Percentiles rank a stretch among this genome's conserved stretches.
These are phyloP conservation scores for Eugnorisma glareosa DNA, from an alignment of 2,888 invertebrate genomes.

Conservation along the genomic window DNA sequence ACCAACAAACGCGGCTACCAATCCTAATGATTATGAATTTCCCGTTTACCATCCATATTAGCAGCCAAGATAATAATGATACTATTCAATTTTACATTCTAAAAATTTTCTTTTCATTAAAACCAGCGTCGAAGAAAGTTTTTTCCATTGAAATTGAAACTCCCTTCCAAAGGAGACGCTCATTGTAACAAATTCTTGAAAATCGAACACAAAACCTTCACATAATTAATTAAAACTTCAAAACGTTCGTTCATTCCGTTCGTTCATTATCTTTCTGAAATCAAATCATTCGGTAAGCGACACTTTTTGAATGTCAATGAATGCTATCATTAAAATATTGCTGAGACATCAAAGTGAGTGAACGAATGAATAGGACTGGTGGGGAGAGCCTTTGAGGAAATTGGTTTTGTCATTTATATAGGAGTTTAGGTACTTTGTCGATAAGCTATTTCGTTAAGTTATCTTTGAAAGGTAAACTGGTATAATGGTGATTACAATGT, in stretches of 20 bases:
- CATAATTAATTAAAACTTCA: conserved; percentile 65
- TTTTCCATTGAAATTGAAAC: conserved; percentile 53
- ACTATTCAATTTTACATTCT: conserved; percentile 37
- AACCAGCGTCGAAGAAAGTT: conserved; percentile 40
- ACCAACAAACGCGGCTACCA: neutral
- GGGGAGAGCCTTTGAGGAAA: conserved; percentile 39
- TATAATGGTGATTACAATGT: conserved; percentile 8
- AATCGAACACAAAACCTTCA: conserved; percentile 52
- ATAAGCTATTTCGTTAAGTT: conserved; percentile 43
- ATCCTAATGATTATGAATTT: neutral
- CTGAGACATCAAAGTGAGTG: conserved; percentile 75
- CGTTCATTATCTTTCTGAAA: conserved; percentile 76
- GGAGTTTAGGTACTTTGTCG: conserved; percentile 30
- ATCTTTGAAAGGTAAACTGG: conserved; percentile 38
- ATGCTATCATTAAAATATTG: conserved; percentile 80
- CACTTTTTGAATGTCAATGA: conserved; percentile 79
- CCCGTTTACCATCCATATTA: conserved; percentile 10
- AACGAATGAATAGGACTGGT: conserved; percentile 69
- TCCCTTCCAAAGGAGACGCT: conserved; percentile 42
- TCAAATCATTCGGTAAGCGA: conserved; percentile 76
- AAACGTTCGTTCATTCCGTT: conserved; percentile 62
- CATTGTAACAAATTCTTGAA: conserved; percentile 57
- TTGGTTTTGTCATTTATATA: conserved; percentile 50
- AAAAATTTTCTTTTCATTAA: conserved; percentile 46
- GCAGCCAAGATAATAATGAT: conserved; percentile 24